A percentile compares a stretch with the other conserved stretches of the same genome.
phyloP scores from a whole-genome alignment of 2,113 vertebrate genomes.

The Emydocephalus ijimae region DNA sequence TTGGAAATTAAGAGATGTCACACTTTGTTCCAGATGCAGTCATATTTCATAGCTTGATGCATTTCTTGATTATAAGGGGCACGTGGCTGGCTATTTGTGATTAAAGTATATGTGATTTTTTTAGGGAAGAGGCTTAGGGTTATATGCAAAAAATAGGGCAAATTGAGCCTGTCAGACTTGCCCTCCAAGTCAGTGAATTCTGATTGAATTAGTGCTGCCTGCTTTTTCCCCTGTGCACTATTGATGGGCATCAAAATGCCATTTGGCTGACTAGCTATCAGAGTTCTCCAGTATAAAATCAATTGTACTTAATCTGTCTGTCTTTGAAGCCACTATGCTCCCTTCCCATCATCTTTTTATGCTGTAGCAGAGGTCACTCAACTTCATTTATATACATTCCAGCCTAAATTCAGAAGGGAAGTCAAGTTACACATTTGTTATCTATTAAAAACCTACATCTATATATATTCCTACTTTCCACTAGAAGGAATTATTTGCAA shows the following conservation, averaged over 20 bases:
- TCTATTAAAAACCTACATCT: neutral
- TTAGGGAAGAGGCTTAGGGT: neutral
- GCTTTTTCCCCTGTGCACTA: neutral
- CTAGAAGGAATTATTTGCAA: neutral
- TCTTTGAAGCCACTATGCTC: neutral
- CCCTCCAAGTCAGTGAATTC: slow-evolving; percentile 7
- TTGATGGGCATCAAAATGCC: slow-evolving; percentile 1
- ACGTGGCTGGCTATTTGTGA: neutral
- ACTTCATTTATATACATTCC: slow-evolving; percentile 3
- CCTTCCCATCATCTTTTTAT: slow-evolving; percentile 18
- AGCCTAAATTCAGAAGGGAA: neutral
- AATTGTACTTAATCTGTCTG: slow-evolving; percentile 8
- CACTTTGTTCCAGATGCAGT: neutral
- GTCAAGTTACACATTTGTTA: neutral
- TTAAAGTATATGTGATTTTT: neutral
- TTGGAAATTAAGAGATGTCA: neutral
- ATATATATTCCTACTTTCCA: slow-evolving; percentile 21
- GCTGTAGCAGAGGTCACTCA: slow-evolving; percentile 4
- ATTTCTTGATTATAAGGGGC: slow-evolving; percentile 1
- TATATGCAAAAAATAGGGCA: neutral
- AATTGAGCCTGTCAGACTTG: neutral
- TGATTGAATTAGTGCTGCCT: slow-evolving; percentile 30
- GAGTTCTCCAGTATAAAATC: slow-evolving; percentile 7
- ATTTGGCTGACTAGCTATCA: slow-evolving; percentile 24
- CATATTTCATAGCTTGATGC: neutral